A percentile compares a stretch with the other conserved stretches of the same genome.
These are phyloP conservation scores for Artemia sinica DNA, from an alignment of 2,888 invertebrate genomes.

Conservation along the genomic window DNA sequence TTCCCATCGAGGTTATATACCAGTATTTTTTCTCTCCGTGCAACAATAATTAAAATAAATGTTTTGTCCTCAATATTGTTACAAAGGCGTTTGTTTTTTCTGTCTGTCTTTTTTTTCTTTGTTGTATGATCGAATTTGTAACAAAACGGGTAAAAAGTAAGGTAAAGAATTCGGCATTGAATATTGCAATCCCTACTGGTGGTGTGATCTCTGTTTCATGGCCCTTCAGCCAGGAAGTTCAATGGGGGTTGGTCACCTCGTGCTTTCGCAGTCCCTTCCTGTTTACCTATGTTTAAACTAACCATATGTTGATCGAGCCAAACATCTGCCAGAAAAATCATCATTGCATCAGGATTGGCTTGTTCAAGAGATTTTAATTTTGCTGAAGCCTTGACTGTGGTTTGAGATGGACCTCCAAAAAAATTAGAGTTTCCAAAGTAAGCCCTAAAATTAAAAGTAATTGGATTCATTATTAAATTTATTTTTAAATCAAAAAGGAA, in stretches of 20 bases:
- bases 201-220: too few relatives aligned
- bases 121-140: too few relatives aligned
- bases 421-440: slow-evolving; percentile 71
- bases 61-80: not conserved
- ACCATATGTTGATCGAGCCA: slow-evolving; percentile 71
- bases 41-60: not conserved
- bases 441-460: slow-evolving; percentile 34
- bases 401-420: slow-evolving; percentile 64
- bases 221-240: too few relatives aligned
- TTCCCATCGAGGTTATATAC: not conserved
- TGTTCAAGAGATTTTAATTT: slow-evolving; percentile 53
- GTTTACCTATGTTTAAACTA: slow-evolving; percentile 26
- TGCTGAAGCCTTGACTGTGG: slow-evolving; percentile 52
- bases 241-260: too few relatives aligned
- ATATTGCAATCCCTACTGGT: too few relatives aligned
- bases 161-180: too few relatives aligned
- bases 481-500: too few relatives aligned
- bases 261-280: too few relatives aligned
- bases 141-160: too few relatives aligned
- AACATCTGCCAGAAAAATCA: slow-evolving; percentile 82
- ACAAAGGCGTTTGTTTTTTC: not conserved
- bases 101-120: not conserved
- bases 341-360: slow-evolving; percentile 55
- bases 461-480: not conserved
- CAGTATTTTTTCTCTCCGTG: too few relatives aligned